Evolutionary conservation across 2,797 vertebrate genomes (phyloP).

Genomic region (Tauraco hartlaubi): DNA sequence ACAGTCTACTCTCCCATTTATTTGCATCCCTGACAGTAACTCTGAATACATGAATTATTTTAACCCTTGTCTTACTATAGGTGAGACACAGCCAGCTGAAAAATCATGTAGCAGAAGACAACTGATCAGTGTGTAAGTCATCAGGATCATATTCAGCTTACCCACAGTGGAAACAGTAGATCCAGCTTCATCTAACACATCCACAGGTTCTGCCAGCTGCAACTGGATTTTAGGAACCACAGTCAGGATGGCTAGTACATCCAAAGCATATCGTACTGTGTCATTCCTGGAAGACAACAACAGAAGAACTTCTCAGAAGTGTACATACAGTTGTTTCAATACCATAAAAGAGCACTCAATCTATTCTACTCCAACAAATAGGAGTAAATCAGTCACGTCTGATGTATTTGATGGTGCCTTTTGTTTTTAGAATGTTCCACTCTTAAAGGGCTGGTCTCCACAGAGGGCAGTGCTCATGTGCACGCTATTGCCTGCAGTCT

Average conservation of each 20-base stretch:
- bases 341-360: background rate
- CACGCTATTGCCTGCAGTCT: background rate
- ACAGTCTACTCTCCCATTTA: background rate
- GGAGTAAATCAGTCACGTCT: background rate
- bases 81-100: background rate
- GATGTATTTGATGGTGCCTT: background rate
- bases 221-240: conserved; percentile 98
- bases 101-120: background rate
- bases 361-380: background rate
- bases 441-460: background rate
- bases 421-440: background rate
- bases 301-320: background rate
- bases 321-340: background rate
- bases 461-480: background rate
- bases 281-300: conserved; percentile 87
- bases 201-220: conserved; percentile 92
- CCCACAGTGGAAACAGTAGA: conserved; percentile 95
- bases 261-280: conserved; percentile 96
- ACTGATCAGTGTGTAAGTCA: background rate
- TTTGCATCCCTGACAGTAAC: background rate
- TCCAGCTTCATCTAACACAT: conserved; percentile 94
- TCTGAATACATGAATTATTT: background rate
- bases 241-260: conserved; percentile 96
- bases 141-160: conserved; percentile 75
- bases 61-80: background rate